These are phyloP conservation scores for Babyrousa celebensis DNA, from an alignment of 2,797 vertebrate genomes.

Conservation along the genomic window DNA sequence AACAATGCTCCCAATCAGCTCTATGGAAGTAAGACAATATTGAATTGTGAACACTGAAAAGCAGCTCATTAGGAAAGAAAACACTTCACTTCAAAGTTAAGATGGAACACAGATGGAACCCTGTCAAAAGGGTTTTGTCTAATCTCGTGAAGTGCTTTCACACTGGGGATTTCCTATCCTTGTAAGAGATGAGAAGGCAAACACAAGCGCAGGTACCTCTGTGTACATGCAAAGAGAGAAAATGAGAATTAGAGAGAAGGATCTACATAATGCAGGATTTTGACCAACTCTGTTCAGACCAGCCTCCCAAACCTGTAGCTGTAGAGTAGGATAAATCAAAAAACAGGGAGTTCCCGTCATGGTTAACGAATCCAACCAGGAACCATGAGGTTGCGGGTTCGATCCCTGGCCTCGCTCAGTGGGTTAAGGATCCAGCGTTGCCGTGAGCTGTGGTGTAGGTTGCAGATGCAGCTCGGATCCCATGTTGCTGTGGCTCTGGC, in stretches of 20 bases:
- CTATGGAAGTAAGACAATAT: neutral
- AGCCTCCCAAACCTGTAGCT: neutral
- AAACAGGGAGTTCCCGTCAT: neutral
- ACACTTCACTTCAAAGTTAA: conserved; percentile 67
- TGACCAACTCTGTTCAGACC: neutral
- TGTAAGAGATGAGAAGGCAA: neutral
- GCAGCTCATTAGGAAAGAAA: conserved; percentile 76
- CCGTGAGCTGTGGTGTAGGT: too few relatives aligned
- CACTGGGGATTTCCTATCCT: neutral
- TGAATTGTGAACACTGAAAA: conserved; percentile 42
- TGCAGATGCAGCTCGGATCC: too few relatives aligned
- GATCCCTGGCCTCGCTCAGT: too few relatives aligned
- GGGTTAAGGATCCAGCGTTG: too few relatives aligned
- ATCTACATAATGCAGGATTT: neutral
- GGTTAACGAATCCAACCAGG: too few relatives aligned
- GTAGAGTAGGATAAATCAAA: neutral
- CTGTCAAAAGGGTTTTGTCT: conserved; percentile 52
- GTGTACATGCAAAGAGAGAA: neutral
- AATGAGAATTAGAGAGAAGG: neutral
- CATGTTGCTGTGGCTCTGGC: too few relatives aligned
- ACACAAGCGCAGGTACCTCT: neutral
- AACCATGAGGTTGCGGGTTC: too few relatives aligned
- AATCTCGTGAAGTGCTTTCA: neutral
- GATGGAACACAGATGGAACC: conserved; percentile 67
- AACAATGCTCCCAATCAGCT: neutral